Conservation (phyloP, 2,797 vertebrate genomes). For the Silurus lanzhouensis region DNA sequence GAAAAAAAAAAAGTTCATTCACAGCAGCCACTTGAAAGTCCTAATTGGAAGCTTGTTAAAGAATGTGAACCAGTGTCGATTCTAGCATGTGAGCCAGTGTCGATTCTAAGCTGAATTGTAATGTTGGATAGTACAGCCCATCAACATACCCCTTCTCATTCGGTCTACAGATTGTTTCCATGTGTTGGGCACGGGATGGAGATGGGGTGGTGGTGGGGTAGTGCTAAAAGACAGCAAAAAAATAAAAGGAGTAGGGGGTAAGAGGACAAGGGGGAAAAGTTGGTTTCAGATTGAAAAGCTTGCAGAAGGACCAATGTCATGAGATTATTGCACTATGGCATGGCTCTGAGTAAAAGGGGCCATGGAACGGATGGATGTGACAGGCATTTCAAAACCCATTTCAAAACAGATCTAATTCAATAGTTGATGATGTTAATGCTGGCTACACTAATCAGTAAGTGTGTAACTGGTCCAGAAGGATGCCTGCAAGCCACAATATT, state of each 20-base stretch:
- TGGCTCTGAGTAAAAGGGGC: constrained; percentile 60
- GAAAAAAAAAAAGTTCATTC: constrained; percentile 57
- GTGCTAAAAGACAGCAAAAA: neutral
- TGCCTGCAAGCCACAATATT: constrained; percentile 64
- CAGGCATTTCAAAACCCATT: constrained; percentile 83
- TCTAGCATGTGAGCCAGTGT: constrained; percentile 22
- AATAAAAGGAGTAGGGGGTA: constrained; percentile 64
- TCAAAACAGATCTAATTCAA: constrained; percentile 59
- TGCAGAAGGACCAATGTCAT: constrained; percentile 29
- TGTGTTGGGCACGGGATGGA: constrained; percentile 67
- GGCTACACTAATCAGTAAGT: constrained; percentile 65
- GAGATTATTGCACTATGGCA: constrained; percentile 47
- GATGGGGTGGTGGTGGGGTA: constrained; percentile 3
- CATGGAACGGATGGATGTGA: constrained; percentile 82
- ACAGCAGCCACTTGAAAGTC: constrained; percentile 34
- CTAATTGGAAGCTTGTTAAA: constrained; percentile 58
- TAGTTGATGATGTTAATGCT: constrained; percentile 70
- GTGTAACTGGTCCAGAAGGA: constrained; percentile 46
- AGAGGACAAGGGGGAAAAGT: constrained; percentile 56
- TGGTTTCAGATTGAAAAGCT: constrained; percentile 51
- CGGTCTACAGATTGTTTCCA: constrained; percentile 71
- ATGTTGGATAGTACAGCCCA: neutral
- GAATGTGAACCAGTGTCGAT: constrained; percentile 19
- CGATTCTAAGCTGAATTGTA: neutral
- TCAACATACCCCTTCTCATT: neutral